phyloP scores from a whole-genome alignment of 2,797 vertebrate species.

The Siniperca scherzeri region DNA sequence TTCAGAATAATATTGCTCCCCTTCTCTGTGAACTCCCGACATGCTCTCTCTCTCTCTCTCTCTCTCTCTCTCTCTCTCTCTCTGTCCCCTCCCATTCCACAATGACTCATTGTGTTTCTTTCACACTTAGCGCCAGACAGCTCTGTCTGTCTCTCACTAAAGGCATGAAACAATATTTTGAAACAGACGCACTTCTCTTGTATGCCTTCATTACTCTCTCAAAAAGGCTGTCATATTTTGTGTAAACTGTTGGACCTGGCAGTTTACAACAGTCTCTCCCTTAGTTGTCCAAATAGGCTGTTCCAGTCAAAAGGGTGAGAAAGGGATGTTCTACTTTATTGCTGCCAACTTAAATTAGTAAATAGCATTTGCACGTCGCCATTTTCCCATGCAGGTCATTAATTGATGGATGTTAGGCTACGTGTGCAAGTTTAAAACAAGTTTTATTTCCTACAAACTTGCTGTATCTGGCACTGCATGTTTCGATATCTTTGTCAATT shows the following conservation, averaged over 20 bases:
- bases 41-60: slow-evolving; percentile 42
- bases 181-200: slow-evolving; percentile 79
- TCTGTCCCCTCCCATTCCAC: slow-evolving; percentile 66
- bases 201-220: slow-evolving; percentile 78
- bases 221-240: slow-evolving; percentile 76
- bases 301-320: slow-evolving; percentile 44
- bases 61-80: slow-evolving; percentile 30
- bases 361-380: slow-evolving; percentile 45
- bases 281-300: slow-evolving; percentile 50
- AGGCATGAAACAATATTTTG: slow-evolving; percentile 78
- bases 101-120: slow-evolving; percentile 86
- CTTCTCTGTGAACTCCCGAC: slow-evolving; percentile 77
- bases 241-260: slow-evolving; percentile 75
- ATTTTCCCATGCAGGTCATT: slow-evolving; percentile 38
- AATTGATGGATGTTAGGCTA: background rate
- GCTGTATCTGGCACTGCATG: background rate
- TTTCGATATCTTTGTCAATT: slow-evolving; percentile 19
- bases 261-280: slow-evolving; percentile 68
- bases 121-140: slow-evolving; percentile 81
- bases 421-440: background rate
- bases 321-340: slow-evolving; percentile 44
- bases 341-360: slow-evolving; percentile 55
- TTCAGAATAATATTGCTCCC: slow-evolving; percentile 77
- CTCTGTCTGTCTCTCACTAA: slow-evolving; percentile 74
- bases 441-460: background rate